A percentile compares a stretch with the other conserved stretches of the same genome.
Evolutionary conservation across 2,888 invertebrate species (phyloP).

Genomic region (Nomada lathburiana): DNA sequence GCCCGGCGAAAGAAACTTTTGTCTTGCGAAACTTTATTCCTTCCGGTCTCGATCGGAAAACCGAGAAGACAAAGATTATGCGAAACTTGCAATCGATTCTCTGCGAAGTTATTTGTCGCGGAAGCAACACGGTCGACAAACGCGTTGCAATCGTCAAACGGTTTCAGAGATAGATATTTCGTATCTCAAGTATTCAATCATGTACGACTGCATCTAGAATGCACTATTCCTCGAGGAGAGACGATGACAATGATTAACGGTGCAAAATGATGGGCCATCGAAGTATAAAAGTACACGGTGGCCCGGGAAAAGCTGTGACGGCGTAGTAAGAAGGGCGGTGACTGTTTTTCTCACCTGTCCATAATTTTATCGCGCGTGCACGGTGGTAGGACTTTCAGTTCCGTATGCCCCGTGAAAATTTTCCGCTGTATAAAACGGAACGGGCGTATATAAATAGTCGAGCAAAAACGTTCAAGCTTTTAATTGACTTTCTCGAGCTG

Average conservation of each 20-base stretch:
- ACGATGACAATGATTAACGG: too few relatives aligned
- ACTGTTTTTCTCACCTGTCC: too few relatives aligned
- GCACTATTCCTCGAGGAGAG: too few relatives aligned
- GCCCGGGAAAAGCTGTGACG: too few relatives aligned
- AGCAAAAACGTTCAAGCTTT: constrained; percentile 5
- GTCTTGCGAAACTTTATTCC: constrained; percentile 38
- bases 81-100: not conserved
- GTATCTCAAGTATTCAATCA: too few relatives aligned
- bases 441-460: not conserved
- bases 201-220: too few relatives aligned
- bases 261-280: too few relatives aligned
- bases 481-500: constrained; percentile 7
- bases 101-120: not conserved
- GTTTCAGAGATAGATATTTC: not conserved
- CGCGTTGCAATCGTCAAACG: not conserved
- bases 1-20: constrained; percentile 41
- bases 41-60: constrained; percentile 27
- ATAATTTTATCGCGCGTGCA: too few relatives aligned
- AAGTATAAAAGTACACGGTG: too few relatives aligned
- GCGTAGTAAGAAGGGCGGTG: too few relatives aligned
- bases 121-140: constrained; percentile 6
- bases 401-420: not conserved
- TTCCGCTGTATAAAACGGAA: not conserved
- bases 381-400: too few relatives aligned
- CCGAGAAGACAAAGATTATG: constrained; percentile 29